Base-by-base conservation (phyloP, 1,140 invertebrate species). In the Aphidius ervi region DNA sequence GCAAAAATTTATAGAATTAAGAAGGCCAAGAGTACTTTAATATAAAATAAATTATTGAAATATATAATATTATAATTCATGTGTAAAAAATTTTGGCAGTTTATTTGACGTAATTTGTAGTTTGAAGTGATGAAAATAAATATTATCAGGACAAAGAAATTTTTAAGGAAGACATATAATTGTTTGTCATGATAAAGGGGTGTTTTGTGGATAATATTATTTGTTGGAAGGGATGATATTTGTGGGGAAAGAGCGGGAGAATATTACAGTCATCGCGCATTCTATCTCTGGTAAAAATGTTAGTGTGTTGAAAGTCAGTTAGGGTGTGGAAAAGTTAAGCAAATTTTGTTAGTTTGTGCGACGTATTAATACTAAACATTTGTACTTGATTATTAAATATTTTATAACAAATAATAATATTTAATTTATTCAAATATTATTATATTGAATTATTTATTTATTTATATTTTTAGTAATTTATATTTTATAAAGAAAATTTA, bases 201-300 rank as follows among this genome's bases (percentile, higher is more conserved):
- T 7, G 42, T 43, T 43, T 7, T 37, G 39, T 54, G 52, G 42
- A 37, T 9, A 54, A 42, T 43, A 10, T 7, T 31, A 43, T 37
- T 54, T 10, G 40, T 54, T 37, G 52, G 52, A 40, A 41, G 42
- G 49, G 40, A 41, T 41, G 52, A 54, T 41, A 8, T 7, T 7
- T 43, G 42, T 7, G 7, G 42, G 52, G 40, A 54, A 54, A 54
- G n/a, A 41, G 52, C 52, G 52, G 52, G 52, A 54, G 52, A 54
- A 54, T 41, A 41, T 20, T 42, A 3, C 42, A 40, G 39, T 37
- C 52, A 40, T 54, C 39, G 52, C 16, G 40, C 52, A 37, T 37
- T 23, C 10, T 37, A 10, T 39, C 37, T 39, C 37, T 37, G 5
- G 8, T 16, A 3, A 9, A 16, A 8, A n/a, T 52, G 40, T 23